Conservation (phyloP, 2,888 invertebrate species). For the Ctenicera cuprea region DNA sequence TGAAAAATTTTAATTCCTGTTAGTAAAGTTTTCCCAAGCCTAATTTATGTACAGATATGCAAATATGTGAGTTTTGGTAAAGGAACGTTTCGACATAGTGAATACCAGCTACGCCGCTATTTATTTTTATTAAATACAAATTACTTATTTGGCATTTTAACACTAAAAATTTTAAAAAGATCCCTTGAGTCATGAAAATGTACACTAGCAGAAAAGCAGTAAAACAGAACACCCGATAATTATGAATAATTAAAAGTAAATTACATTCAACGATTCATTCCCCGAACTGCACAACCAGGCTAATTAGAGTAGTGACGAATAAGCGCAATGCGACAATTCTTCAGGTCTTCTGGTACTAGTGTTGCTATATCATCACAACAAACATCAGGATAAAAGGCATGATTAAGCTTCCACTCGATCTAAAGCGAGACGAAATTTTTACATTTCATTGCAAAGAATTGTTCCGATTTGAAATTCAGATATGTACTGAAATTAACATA, state of each 20-base stretch:
- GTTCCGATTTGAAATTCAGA: slow-evolving; percentile 10
- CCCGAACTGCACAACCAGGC: neutral
- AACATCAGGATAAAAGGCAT: neutral
- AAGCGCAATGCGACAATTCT: slow-evolving; percentile 15
- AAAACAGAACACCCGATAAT: slow-evolving; percentile 22
- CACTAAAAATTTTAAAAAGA: too few relatives aligned
- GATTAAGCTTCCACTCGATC: neutral
- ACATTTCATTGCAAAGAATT: slow-evolving; percentile 12
- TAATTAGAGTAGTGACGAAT: slow-evolving; percentile 4
- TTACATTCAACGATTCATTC: slow-evolving; percentile 11
- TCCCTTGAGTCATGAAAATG: neutral
- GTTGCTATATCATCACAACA: neutral
- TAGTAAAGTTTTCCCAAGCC: too few relatives aligned
- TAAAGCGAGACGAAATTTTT: neutral
- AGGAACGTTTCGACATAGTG: too few relatives aligned
- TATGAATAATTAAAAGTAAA: slow-evolving; percentile 25
- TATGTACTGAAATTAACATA: slow-evolving; percentile 2
- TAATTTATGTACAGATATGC: too few relatives aligned
- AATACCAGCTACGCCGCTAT: too few relatives aligned
- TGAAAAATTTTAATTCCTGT: too few relatives aligned
- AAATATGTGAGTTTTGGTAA: too few relatives aligned
- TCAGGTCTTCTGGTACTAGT: neutral
- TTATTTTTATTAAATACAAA: too few relatives aligned
- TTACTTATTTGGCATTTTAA: too few relatives aligned
- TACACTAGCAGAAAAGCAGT: slow-evolving; percentile 4